These are phyloP conservation scores for Alexandromys oeconomus DNA, from an alignment of 2,797 vertebrate species.

Conservation along the genomic window DNA sequence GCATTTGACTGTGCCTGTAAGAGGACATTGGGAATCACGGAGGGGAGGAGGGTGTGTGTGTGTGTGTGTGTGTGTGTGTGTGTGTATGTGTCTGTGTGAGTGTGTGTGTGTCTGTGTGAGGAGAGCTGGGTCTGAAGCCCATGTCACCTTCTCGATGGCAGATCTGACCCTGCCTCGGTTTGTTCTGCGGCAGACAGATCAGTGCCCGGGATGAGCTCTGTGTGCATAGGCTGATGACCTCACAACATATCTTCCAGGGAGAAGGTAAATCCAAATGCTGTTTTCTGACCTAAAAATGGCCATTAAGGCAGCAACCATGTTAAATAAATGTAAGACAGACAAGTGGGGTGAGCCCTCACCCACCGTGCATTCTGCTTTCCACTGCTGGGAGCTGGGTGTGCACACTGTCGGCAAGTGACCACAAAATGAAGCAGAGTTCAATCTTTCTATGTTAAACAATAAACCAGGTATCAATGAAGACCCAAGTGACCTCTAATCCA, in stretches of 20 bases:
- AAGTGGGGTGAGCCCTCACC: neutral
- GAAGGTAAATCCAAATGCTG: neutral
- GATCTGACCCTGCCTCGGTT: neutral
- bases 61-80: neutral
- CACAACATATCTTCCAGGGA: neutral
- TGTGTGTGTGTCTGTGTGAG: neutral
- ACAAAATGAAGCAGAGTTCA: neutral
- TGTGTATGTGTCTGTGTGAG: neutral
- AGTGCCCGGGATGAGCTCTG: neutral
- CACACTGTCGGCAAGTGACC: rapidly evolving
- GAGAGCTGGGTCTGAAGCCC: neutral
- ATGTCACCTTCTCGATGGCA: neutral
- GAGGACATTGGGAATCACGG: neutral
- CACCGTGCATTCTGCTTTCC: neutral
- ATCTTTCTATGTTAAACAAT: neutral
- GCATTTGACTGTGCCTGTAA: neutral
- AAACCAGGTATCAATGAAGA: neutral
- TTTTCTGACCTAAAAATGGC: neutral
- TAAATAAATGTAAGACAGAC: neutral
- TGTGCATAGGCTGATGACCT: neutral
- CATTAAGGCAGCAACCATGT: neutral
- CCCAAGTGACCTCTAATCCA: neutral
- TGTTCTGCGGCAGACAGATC: neutral
- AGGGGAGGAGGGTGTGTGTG: neutral
- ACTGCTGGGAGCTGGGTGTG: neutral